Evolutionary conservation across 2,113 vertebrate species (phyloP), one percentile per base, ranked within the genome.

Genomic region (Leucoraja erinaceus): DNA sequence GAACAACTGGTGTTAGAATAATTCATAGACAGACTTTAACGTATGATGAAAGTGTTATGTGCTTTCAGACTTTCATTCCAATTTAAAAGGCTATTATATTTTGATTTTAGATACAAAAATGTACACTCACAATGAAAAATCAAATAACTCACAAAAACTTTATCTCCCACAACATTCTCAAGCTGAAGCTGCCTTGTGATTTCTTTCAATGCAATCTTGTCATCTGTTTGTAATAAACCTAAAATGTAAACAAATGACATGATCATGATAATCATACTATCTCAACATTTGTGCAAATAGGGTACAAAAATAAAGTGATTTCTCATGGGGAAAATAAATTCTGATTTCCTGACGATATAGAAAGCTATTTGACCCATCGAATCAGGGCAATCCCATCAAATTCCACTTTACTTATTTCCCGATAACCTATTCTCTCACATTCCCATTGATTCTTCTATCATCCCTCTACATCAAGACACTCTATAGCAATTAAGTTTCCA

Each of bases 121-220:
- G 16, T 18, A 14, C 8, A 59, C 11, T 88, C 83, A 88, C n/a
- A 63, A 84, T 33, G 63, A 6, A 88, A 63, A 63, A 63, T 66
- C 59, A 63, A 66, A 18, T 93, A 61, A 97, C 99, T 97, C 94
- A 99, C 99, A 97, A 99, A 99, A 93, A 99, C 98, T 98, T 97
- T 98, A 95, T 99, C 98, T 25, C 97, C 98, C 28, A 99, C 98
- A 54, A 98, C 98, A 16, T 99, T 99, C 95, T 99, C 98, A 94
- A 99, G 95, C 54, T 97, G 95, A 93, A 99, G 95, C 93, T 99
- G 99, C 7, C 98, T 96, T 28, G 98, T 99, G 93, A 99, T 99
- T 95, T 99, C 99, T 93, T 98, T 98, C 12, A 99, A 95, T 11
- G 98, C 98, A 93, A 98, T 97, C 94, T 96, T 97, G 94, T 98